Base-by-base conservation (phyloP, 1,140 invertebrate species). In the Caenorhabditis remanei region DNA sequence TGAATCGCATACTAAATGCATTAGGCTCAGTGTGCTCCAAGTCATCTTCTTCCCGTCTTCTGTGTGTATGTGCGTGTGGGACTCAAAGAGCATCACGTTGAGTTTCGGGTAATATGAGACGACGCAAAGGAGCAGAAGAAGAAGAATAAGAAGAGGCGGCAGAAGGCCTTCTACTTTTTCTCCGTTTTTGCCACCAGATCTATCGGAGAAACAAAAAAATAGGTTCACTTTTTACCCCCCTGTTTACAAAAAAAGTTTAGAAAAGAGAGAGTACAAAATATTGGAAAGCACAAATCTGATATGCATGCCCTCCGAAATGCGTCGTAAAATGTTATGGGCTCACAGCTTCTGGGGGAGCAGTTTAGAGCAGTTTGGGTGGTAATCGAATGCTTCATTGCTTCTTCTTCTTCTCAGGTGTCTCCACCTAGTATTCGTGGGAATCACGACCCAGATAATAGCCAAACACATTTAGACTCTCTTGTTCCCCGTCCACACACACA, bases 41-140 rank as follows among this genome's bases (percentile, higher is more conserved):
- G 71, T 79, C 71, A 79, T 79, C 71, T 50, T 79, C 71, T 71
- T 46, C 41, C n/a, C 11, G 21, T 41, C 46, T 8, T 79, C 32
- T 79, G 8, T 79, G 67, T 46, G 40, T 71, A 41, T 48, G 61
- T 13, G 61, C 46, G 40, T 48, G 65, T 71, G 65, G 24, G 65
- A 41, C 71, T 79, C 71, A 79, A 79, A 79, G 71, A 79, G 65
- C 71, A 79, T 79, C 71, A 53, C 71, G 71, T 79, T 79, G 71
- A 79, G 46, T 79, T 79, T 79, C 71, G 71, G 46, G 71, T 79
- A 79, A 79, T 79, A 79, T 79, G 71, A 79, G 71, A 79, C 71
- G 71, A 79, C 71, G 71, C 71, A 53, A 79, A 79, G 46, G 46
- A 79, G 71, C 71, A 71, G 40, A 71, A 43, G 65, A 19, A 71